Base-by-base conservation (phyloP, 2,113 vertebrate species). In the Oreocharis arfaki region DNA sequence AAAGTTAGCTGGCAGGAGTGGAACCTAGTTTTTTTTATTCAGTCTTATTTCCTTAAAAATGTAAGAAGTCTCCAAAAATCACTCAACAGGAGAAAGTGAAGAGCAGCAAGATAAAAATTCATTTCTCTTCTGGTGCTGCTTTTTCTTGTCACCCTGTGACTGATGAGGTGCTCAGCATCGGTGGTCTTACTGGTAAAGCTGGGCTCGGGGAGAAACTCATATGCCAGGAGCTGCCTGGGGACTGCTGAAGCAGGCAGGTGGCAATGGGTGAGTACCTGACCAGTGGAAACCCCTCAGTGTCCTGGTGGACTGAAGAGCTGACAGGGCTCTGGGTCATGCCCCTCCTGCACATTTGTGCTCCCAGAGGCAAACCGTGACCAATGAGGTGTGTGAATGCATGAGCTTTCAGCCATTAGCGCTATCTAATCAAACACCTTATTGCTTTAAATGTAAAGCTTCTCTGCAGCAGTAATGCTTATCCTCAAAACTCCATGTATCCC, bases 311-410 rank as follows among this genome's bases (percentile, higher is more conserved):
- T 41, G n/a, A 23, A 60, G 52, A 67, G 30, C 39, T 87, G 41
- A 15, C 10, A 57, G 22, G 19, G n/a, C 41, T 92, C 53, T 73
- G 32, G 42, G 11, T 35, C 2, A 3, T 44, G 24, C 35, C 32
- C 64, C 11, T 92, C 1, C 4, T 28, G 21, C 13, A 41, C 4
- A 9, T 16, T 16, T 91, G 50, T 57, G 23, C 35, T 93, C 74
- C 23, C 64, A 67, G n/a, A 87, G 16, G 33, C 56, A 69, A 73
- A 27, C 27, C 63, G 47, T 27, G n/a, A 69, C 14, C 33, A 42
- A 16, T 0, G 3, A 6, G 4, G 0, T 21, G 6, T 47, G 49
- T 20, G 41, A 10, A 11, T 10, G 9, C 9, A 20, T 23, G 30
- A 68, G 35, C 23, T 79, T 67, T 52, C 77, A 63, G 33, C 13